phyloP scores from a whole-genome alignment of 2,113 vertebrate genomes.

The Desmodus rotundus region DNA sequence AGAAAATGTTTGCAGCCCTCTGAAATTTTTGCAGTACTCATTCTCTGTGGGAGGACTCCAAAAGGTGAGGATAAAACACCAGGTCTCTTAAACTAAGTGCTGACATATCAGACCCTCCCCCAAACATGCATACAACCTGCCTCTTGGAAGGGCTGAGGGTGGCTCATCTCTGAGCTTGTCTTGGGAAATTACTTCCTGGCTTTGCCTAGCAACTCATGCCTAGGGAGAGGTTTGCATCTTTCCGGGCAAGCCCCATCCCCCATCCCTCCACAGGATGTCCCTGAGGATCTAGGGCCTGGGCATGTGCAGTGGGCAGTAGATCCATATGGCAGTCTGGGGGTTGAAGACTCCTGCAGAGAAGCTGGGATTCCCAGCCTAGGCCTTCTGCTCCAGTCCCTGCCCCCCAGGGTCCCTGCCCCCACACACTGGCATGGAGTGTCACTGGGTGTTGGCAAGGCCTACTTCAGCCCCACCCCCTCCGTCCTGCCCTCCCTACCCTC shows the following conservation, averaged over 20 bases:
- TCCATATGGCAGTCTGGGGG: background rate
- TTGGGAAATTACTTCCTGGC: background rate
- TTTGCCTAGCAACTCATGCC: background rate
- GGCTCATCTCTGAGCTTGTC: background rate
- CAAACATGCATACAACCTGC: no score
- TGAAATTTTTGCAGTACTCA: background rate
- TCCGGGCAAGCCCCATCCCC: fast-evolving
- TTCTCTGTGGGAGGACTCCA: background rate
- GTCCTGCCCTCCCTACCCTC: fast-evolving
- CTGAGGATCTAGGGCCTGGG: background rate
- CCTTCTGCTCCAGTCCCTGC: background rate
- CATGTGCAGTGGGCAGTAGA: background rate
- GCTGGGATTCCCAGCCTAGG: background rate
- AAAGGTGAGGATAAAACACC: background rate
- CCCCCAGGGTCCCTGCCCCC: background rate
- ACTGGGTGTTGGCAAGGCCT: no score
- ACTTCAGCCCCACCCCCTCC: background rate
- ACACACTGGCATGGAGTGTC: no score
- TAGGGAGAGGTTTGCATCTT: background rate
- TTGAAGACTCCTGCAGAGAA: background rate
- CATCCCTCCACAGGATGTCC: background rate
- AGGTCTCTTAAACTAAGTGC: background rate
- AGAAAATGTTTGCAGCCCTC: background rate
- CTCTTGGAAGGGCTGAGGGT: background rate
- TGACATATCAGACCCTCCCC: background rate